Evolutionary conservation across 1,140 invertebrate species (phyloP), one percentile per base, ranked within the genome.

Genomic region (Oryctes rhinoceros): DNA sequence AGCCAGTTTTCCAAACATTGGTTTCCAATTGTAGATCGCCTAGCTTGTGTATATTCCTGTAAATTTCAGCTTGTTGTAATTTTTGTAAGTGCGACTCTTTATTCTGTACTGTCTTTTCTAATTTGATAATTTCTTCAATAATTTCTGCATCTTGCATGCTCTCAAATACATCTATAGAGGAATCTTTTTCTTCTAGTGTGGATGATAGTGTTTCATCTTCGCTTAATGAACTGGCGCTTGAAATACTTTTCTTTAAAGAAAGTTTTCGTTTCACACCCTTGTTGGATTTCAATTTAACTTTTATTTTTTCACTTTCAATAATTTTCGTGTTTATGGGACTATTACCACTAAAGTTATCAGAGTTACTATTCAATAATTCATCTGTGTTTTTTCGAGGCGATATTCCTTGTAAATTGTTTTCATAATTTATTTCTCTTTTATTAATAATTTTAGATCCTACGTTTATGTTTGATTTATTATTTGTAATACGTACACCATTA

Each of bases 71-170:
- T 67, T 67, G 65, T 67, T 15, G 76, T 78, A 20, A 85, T 53
- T 81, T 78, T 10, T 81, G 83, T n/a, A 85, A 62, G 53, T 65
- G 79, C 39, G 53, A 78, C 81, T 82, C 65, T 79, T 84, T 84
- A 18, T 81, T 15, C 76, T 80, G 79, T 35, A 83, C 62, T 75
- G 79, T 30, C 10, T 79, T 78, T 80, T 83, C 78, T 5, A 79
- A 44, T 48, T 76, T 48, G 13, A 76, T 35, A 44, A 71, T 79
- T 65, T 79, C 37, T 7, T 74, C 59, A 4, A 79, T 48, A 20
- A 39, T 74, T 13, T 30, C 44, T 11, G 13, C 4, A 53, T 53
- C n/a, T 53, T 48, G 9, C 47, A 10, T 48, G 47, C 3, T 48
- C 3, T 13, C 4, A 13, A 67, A 67, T 0, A 4, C 6, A 65